Evolutionary conservation across 2,888 invertebrate species (phyloP).

Genomic region (Formica aserva): DNA sequence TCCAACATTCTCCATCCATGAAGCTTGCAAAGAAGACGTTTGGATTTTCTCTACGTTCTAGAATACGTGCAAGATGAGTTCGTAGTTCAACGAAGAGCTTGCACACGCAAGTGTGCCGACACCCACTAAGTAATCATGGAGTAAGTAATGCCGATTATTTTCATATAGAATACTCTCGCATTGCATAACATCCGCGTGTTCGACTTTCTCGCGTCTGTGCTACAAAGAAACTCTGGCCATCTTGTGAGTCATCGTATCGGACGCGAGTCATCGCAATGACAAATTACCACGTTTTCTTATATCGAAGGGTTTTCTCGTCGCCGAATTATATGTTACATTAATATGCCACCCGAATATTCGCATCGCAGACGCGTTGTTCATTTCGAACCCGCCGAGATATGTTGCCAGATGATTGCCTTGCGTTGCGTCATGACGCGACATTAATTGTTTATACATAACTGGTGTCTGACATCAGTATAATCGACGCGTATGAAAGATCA

Average conservation of each 20-base stretch:
- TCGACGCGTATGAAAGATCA: background rate
- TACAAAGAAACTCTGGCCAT: constrained; percentile 71
- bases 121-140: constrained; percentile 88
- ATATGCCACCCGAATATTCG: background rate
- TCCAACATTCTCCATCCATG: constrained; percentile 82
- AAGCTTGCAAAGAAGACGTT: constrained; percentile 79
- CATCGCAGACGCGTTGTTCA: background rate
- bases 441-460: background rate
- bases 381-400: background rate
- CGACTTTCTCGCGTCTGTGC: background rate
- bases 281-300: background rate
- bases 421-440: constrained; percentile 68
- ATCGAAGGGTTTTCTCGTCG: background rate
- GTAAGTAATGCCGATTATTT: constrained; percentile 87
- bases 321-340: background rate
- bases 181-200: background rate
- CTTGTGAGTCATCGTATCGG: constrained; percentile 68
- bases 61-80: constrained; percentile 90
- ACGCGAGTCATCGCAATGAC: background rate
- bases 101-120: constrained; percentile 92
- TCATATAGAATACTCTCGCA: background rate
- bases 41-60: constrained; percentile 86
- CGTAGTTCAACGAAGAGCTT: constrained; percentile 89
- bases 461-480: background rate
- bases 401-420: constrained; percentile 28